Evolutionary conservation across 2,888 invertebrate species (phyloP), one percentile per base, ranked within the genome.

Genomic region (Microplitis deprimator): DNA sequence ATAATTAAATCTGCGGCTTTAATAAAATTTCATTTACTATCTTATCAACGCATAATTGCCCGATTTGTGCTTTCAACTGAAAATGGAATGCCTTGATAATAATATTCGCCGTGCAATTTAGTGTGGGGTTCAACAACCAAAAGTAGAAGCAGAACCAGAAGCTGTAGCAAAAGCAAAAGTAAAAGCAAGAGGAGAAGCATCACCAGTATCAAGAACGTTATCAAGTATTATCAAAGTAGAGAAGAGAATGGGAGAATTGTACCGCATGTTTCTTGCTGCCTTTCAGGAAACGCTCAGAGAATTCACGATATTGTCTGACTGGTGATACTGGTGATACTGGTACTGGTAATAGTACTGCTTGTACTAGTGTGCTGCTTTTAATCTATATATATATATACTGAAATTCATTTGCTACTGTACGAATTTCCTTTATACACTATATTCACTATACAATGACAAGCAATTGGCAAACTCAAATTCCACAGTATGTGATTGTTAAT

Each of bases 31-130:
- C 69, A 77, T 73, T 73, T 29, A 50, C 1, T 17, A 72, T 65
- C 65, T 50, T 50, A 50, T 73, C 78, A 72, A 73, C 76, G 16
- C 64, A 68, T 64, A 77, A 77, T 73, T 77, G 73, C 79, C 77
- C 78, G 77, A 81, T 77, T 75, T 65, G 75, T 75, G 75, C 71
- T 74, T 72, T 70, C 69, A 79, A 80, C 77, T 80, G 76, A 81
- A 79, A 80, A 81, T 76, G 80, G 81, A 79, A 81, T 82, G 80
- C 82, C 79, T 71, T 75, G 76, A 81, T 81, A 82, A 81, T 81
- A 82, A 81, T 82, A 76, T 73, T 79, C 80, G 77, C 77, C 77
- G 79, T 79, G 78, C 80, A 81, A 80, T 81, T 80, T 78, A 79
- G 72, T 72, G 17, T 29, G 40, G 40, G 29, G 39, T 72, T 72